phyloP scores from a whole-genome alignment of 2,888 invertebrate genomes.

The Drosophila neonasuta region DNA sequence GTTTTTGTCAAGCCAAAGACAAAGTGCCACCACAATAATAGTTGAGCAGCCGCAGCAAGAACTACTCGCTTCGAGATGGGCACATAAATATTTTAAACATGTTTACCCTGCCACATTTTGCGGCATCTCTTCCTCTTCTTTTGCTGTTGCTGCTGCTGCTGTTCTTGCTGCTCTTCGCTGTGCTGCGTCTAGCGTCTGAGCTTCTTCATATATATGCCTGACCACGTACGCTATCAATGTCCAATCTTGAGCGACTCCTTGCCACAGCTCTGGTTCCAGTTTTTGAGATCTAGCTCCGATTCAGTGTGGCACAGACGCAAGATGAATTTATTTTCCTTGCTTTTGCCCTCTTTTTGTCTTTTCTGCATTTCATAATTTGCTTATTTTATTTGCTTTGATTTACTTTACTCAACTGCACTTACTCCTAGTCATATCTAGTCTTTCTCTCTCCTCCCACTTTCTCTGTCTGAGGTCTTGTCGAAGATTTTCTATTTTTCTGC shows the following conservation, averaged over 20 bases:
- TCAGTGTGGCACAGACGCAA: conserved; percentile 26
- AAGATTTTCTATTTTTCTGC: conserved; percentile 12
- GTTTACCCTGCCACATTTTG: conserved; percentile 60
- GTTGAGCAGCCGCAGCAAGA: conserved; percentile 43
- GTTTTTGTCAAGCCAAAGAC: conserved; percentile 62
- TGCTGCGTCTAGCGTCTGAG: not conserved
- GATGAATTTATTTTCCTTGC: conserved; percentile 54
- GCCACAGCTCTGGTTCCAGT: conserved; percentile 5
- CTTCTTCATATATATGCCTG: conserved; percentile 39
- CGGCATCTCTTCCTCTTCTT: not conserved
- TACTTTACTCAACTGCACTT: conserved; percentile 23
- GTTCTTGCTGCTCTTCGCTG: not conserved
- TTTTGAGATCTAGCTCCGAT: conserved; percentile 6
- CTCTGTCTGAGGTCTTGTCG: not conserved
- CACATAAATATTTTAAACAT: conserved; percentile 67
- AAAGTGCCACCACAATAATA: conserved; percentile 65
- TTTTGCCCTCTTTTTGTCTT: conserved; percentile 11
- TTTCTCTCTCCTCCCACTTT: not conserved
- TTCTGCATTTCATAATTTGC: conserved; percentile 59
- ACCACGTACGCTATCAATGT: conserved; percentile 71
- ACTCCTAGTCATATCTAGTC: not conserved
- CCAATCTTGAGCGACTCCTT: conserved; percentile 54
- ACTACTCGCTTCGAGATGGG: conserved; percentile 27
- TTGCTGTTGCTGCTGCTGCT: not conserved
- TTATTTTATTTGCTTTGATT: conserved; percentile 67